Conservation (phyloP, 2,888 invertebrate genomes). For the Tetragnatha montana region DNA sequence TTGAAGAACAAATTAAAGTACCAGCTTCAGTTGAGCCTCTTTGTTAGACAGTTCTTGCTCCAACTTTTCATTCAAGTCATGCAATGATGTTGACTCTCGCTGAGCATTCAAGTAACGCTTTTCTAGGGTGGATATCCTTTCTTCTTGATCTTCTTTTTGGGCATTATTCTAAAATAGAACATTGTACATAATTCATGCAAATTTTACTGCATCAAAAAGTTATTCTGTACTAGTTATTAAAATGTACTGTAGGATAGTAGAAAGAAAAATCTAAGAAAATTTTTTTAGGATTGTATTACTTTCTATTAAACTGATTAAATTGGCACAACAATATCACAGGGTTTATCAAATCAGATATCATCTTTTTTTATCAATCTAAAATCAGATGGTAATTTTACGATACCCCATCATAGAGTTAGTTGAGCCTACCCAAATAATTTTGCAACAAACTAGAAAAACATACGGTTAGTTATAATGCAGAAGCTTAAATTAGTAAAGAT, state of each 20-base stretch:
- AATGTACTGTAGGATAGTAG: too few species aligned
- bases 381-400: not conserved
- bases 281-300: not conserved
- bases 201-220: too few species aligned
- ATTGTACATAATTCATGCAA: not conserved
- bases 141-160: slow-evolving; percentile 97
- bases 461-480: too few species aligned
- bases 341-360: not conserved
- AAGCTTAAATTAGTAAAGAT: not conserved
- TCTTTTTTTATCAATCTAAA: not conserved
- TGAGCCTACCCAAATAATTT: too few species aligned
- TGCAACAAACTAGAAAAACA: too few species aligned
- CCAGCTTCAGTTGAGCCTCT: slow-evolving; percentile 93
- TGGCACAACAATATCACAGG: not conserved
- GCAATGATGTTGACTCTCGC: slow-evolving; percentile 96
- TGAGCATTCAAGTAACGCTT: slow-evolving; percentile 96
- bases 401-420: too few species aligned
- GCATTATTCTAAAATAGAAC: slow-evolving; percentile 83
- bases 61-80: slow-evolving; percentile 98
- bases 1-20: not conserved
- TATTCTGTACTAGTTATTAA: too few species aligned
- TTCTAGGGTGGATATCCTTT: slow-evolving; percentile 96
- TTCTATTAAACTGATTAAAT: not conserved
- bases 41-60: slow-evolving; percentile 98
- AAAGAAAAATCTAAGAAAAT: too few species aligned